Base-by-base conservation (phyloP, 2,888 invertebrate species). In the Corythucha ciliata region DNA sequence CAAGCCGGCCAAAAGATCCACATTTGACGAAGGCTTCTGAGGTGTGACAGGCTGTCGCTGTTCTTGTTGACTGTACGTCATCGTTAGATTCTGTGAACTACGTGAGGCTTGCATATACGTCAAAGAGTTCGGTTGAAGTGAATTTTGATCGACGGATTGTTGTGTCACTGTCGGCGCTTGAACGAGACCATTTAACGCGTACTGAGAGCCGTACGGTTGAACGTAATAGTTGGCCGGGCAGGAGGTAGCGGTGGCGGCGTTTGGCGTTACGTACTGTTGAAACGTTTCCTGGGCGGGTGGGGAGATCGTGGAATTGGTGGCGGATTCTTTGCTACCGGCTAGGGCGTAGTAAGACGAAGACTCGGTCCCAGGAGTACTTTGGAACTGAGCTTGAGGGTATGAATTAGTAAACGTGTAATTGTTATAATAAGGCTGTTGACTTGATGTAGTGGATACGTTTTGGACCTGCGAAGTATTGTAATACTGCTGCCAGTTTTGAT, bases 1-100 rank as follows among this genome's bases (percentile, higher is more conserved):
- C 39, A 88, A 75, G 42, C 81, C 87, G 0, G 84, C 80, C 6
- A 88, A 67, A 26, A 88, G 70, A 69, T 88, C 88, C 42, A 83
- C 74, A 48, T 79, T 77, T 6, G 74, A 73, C 40, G 63, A 47
- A 48, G 60, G 37, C 26, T 54, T 54, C 45, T 52, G 39, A 20
- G 56, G 27, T 56, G 62, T 56, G 27, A 58, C 39, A 45, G 34
- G 48, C 14, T 32, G 51, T n/a, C n/a, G n/a, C 27, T 24, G 58
- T 22, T 33, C 60, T 59, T 21, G 56, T 52, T 18, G 62, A 29
- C 58, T 59, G 14, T 59, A 56, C n/a, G 63, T 63, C 18, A 62
- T 58, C 21, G 63, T 60, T 14, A 48, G 29, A 26, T 34, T 25
- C n/a, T 48, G 26, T 34, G 16, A 20, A 12, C 34, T 39, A 22